Conservation (phyloP, 2,888 invertebrate genomes). For the Torymus tubicola region DNA sequence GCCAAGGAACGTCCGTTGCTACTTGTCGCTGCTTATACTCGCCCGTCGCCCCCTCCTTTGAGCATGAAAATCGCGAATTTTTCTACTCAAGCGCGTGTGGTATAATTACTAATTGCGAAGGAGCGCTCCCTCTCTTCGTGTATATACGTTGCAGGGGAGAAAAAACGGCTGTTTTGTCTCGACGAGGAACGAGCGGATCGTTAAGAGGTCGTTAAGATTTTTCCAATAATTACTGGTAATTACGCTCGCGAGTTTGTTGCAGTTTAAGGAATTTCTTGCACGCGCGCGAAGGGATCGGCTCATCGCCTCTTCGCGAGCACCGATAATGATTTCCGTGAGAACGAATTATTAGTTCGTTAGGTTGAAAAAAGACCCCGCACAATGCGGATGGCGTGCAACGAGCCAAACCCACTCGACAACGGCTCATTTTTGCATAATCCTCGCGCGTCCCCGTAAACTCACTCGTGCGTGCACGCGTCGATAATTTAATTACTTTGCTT, state of each 20-base stretch:
- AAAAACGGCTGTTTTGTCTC: slow-evolving; percentile 37
- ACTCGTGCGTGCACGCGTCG: slow-evolving; percentile 57
- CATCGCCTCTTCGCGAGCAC: slow-evolving; percentile 12
- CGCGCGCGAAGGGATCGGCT: slow-evolving; percentile 11
- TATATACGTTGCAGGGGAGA: background rate
- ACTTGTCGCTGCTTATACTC: slow-evolving; percentile 5
- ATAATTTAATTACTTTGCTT: slow-evolving; percentile 38
- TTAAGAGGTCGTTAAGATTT: slow-evolving; percentile 52
- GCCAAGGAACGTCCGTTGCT: slow-evolving; percentile 24
- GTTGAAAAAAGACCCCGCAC: slow-evolving; percentile 19
- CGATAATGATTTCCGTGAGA: slow-evolving; percentile 63
- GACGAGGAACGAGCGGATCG: slow-evolving; percentile 1
- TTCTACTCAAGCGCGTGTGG: slow-evolving; percentile 11
- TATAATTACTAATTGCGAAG: slow-evolving; percentile 36
- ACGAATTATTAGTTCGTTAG: slow-evolving; percentile 61
- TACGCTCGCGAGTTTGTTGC: slow-evolving; percentile 42
- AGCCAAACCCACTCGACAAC: slow-evolving; percentile 61
- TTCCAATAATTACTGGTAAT: slow-evolving; percentile 48
- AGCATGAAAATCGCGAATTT: slow-evolving; percentile 44
- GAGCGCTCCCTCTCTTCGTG: background rate
- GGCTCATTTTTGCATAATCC: slow-evolving; percentile 63
- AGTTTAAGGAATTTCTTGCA: slow-evolving; percentile 42
- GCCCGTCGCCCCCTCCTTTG: background rate
- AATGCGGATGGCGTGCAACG: slow-evolving; percentile 30
- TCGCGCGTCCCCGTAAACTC: slow-evolving; percentile 36